Conservation (phyloP, 1,140 invertebrate species). For the Aporrectodea caliginosa region DNA sequence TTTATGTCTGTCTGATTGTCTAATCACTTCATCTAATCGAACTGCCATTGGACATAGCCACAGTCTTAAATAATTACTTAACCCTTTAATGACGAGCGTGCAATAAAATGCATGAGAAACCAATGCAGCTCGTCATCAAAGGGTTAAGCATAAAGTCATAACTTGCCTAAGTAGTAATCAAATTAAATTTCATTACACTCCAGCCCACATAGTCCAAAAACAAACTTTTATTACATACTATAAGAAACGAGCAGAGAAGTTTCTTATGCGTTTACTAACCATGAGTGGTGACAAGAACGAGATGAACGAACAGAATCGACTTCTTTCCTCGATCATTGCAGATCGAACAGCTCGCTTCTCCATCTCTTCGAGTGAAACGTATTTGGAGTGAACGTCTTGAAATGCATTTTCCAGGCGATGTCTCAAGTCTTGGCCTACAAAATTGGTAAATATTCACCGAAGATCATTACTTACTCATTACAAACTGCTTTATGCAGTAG, state of each 20-base stretch:
- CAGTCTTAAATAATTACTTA: too few species aligned
- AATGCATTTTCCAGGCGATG: constrained; percentile 69
- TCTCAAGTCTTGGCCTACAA: constrained; percentile 59
- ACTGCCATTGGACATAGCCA: too few species aligned
- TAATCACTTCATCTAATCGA: too few species aligned
- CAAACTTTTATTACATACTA: background rate
- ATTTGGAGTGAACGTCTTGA: constrained; percentile 80
- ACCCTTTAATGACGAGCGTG: too few species aligned
- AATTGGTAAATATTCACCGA: background rate
- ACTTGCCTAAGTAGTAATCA: background rate
- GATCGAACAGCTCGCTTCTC: constrained; percentile 87
- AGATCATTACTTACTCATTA: too few species aligned
- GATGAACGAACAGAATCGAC: constrained; percentile 86
- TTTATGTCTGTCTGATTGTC: too few species aligned
- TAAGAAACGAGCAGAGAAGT: background rate
- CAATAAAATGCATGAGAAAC: background rate
- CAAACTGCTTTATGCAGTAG: too few species aligned
- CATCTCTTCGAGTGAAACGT: constrained; percentile 79
- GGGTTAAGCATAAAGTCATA: background rate
- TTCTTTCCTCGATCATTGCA: constrained; percentile 86
- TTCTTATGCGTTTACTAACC: constrained; percentile 59
- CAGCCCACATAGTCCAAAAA: background rate
- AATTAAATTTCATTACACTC: background rate
- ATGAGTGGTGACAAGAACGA: constrained; percentile 86
- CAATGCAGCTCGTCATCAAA: background rate